Evolutionary conservation across 2,113 vertebrate genomes (phyloP).

Genomic region (Natator depressus): DNA sequence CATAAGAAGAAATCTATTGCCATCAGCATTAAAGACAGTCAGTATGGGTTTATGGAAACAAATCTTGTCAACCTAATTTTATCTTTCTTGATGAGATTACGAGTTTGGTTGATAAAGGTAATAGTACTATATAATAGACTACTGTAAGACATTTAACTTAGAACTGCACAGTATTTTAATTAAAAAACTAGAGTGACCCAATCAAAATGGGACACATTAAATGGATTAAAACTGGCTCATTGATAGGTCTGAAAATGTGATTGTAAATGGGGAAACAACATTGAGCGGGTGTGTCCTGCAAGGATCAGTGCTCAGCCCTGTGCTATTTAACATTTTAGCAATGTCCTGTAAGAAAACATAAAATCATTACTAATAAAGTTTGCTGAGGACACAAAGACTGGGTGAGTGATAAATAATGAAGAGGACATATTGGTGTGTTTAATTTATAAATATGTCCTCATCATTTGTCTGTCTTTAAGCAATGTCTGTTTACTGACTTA

Average conservation of each 20-base stretch:
- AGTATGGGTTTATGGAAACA: neutral
- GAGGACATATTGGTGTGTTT: neutral
- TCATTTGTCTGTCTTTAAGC: neutral
- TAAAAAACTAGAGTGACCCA: neutral
- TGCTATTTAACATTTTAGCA: no score
- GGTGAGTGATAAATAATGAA: neutral
- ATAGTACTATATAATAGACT: neutral
- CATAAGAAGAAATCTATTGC: neutral
- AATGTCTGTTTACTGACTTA: neutral
- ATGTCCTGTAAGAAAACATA: no score
- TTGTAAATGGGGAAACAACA: neutral
- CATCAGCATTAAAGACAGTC: neutral
- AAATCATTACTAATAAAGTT: neutral
- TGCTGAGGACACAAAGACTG: neutral
- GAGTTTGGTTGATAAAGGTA: neutral
- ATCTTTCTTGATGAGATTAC: neutral
- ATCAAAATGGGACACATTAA: neutral
- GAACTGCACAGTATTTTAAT: neutral
- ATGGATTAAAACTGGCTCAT: neutral
- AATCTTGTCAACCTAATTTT: neutral
- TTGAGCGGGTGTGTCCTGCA: neutral
- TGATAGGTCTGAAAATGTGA: neutral
- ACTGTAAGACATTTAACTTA: neutral
- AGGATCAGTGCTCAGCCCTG: neutral
- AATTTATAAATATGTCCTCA: neutral